These are phyloP conservation scores for Leptodactylus fuscus DNA, from an alignment of 2,113 vertebrate genomes.

Conservation along the genomic window DNA sequence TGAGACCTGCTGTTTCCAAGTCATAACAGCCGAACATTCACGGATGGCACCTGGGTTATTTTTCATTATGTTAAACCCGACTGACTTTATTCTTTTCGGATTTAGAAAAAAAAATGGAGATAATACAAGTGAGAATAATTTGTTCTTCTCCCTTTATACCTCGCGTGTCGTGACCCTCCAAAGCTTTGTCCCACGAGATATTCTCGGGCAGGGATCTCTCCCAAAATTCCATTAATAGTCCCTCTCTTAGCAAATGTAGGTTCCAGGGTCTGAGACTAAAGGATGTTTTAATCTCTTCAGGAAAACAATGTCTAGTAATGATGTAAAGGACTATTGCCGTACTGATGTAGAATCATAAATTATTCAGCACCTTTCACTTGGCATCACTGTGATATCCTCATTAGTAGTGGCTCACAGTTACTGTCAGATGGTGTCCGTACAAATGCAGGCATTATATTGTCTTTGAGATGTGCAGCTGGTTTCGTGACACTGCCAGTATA, in stretches of 20 bases:
- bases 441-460: slow-evolving; percentile 99
- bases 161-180: slow-evolving; percentile 86
- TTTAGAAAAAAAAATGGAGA: slow-evolving; percentile 74
- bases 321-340: slow-evolving; percentile 97
- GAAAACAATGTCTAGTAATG: slow-evolving; percentile 99
- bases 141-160: slow-evolving; percentile 84
- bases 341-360: slow-evolving; percentile 99
- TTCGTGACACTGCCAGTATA: slow-evolving; percentile 99
- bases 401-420: slow-evolving; percentile 98
- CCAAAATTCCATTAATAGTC: slow-evolving; percentile 91
- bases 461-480: slow-evolving; percentile 99
- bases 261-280: slow-evolving; percentile 89
- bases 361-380: slow-evolving; percentile 99
- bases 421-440: slow-evolving; percentile 99
- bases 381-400: slow-evolving; percentile 99
- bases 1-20: slow-evolving; percentile 79
- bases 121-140: slow-evolving; percentile 93
- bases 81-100: slow-evolving; percentile 78
- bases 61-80: slow-evolving; percentile 80
- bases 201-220: slow-evolving; percentile 85
- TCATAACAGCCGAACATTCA: slow-evolving; percentile 74
- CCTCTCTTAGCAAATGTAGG: slow-evolving; percentile 86
- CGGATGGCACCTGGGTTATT: slow-evolving; percentile 83
- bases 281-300: slow-evolving; percentile 98
- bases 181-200: slow-evolving; percentile 86